phyloP scores from a whole-genome alignment of 2,888 invertebrate species.

The Orchesella flavescens region DNA sequence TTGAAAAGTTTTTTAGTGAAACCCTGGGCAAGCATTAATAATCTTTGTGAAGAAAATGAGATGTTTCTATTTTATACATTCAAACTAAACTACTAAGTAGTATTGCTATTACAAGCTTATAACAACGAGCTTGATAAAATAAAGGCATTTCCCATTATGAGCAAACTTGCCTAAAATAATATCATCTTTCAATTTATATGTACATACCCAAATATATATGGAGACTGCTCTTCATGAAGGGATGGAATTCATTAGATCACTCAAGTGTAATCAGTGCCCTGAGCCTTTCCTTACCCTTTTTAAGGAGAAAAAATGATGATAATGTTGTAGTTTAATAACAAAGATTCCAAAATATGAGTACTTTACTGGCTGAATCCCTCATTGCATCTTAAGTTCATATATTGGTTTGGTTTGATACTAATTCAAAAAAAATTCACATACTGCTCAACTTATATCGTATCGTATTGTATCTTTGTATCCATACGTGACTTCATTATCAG shows the following conservation, averaged over 20 bases:
- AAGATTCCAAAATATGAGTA: too few relatives aligned
- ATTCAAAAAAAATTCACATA: too few relatives aligned
- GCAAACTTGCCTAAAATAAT: not conserved
- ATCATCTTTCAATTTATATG: constrained; percentile 6
- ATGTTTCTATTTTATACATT: not conserved
- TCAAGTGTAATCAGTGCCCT: constrained; percentile 21
- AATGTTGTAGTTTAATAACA: too few relatives aligned
- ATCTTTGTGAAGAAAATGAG: not conserved
- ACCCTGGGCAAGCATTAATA: constrained; percentile 26
- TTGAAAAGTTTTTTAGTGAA: constrained; percentile 34
- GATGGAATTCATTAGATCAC: constrained; percentile 19
- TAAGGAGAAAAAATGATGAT: not conserved
- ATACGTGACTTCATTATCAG: too few relatives aligned
- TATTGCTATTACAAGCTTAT: not conserved
- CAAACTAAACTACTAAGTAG: not conserved
- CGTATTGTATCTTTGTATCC: too few relatives aligned
- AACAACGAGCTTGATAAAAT: not conserved
- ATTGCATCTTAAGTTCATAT: too few relatives aligned
- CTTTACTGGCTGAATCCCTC: too few relatives aligned
- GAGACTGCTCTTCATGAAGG: constrained; percentile 14
- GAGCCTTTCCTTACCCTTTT: not conserved
- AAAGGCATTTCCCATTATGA: not conserved
- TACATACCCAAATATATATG: not conserved
- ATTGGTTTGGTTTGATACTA: too few relatives aligned
- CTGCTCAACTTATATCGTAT: too few relatives aligned